Evolutionary conservation across 2,113 vertebrate species (phyloP), one percentile per base, ranked within the genome.

Genomic region (Ia io): DNA sequence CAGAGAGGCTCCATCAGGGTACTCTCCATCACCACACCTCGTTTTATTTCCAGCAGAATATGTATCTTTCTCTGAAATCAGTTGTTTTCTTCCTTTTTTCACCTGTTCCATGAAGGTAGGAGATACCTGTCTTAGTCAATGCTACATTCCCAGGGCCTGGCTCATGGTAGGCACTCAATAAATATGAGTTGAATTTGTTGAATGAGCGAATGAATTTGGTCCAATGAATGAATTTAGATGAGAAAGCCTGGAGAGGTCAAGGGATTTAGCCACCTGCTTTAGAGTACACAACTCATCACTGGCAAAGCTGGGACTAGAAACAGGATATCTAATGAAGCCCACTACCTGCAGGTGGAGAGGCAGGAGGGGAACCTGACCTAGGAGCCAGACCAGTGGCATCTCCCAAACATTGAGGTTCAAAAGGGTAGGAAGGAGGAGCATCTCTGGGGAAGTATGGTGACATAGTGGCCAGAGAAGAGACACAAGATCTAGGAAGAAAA

Each of bases 161-260:
- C 44, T 95, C 17, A 71, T 35, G 69, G 74, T 13, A 59, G 69
- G 65, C 28, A 69, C 12, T 87, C 42, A 73, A 20, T 88, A 77
- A 90, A 53, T 82, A 65, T 8, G 8, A 82, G 25, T 61, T 82
- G 70, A 96, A 88, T 88, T 90, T 95, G 86, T 70, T 74, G 63
- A 94, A 85, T 82, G 53, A 96, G 18, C 7, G 7, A 67, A 93
- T 79, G 44, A 35, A 49, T 93, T 88, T 94, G 61, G 56, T 11
- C 12, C 30, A 53, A 1, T 53, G 42, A 73, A 83, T 91, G 49
- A 40, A 83, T 61, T 91, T 47, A 91, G 56, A 79, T 44, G 71
- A 76, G 42, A 80, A 70, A 82, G 49, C 5, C 47, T 32, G 22
- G 51, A 90, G 44, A 47, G 6, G 49, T 85, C 67, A 78, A 93